Evolutionary conservation across 2,113 vertebrate species (phyloP), one percentile per base, ranked within the genome.

Genomic region (Hemichromis elongatus): DNA sequence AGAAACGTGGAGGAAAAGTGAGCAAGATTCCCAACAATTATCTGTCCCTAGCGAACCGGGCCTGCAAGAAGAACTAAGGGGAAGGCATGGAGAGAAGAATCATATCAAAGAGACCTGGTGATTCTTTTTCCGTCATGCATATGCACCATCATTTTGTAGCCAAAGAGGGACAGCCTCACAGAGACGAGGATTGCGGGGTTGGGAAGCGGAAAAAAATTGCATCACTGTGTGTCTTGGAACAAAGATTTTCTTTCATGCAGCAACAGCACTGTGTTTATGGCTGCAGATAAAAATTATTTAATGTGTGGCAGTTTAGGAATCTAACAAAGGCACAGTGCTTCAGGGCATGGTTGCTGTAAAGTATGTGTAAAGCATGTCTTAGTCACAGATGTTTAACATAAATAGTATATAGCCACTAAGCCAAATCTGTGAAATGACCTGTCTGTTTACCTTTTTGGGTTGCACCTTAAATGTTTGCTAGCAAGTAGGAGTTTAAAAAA

Each of bases 11-110:
- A 80, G 61, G 63, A 87, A 87, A 79, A 87, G 53, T 14, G 85
- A 90, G 85, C 61, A 57, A 92, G 87, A 93, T 92, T 92, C 91
- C 82, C 56, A 16, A 92, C 89, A 94, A 94, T 95, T 92, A 94
- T 93, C 88, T 88, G 75, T 92, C 89, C 89, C 89, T 45, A 13
- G 88, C 10, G 83, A 92, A 80, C 45, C 9, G 6, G 70, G 83
- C 88, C 90, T 66, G 66, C 85, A 21, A 81, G 77, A 89, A 89
- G 83, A 89, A 91, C 87, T 89, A 9, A 87, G 84, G 40, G 54
- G 30, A 77, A 81, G 33, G 42, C 80, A 78, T 42, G 53, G 28
- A 82, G 80, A 90, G 86, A 79, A 84, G 80, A 84, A 66, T 28
- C 50, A 81, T 85, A 94, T 95, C 91, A 93, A 94, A 92, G 89